A percentile compares a stretch with the other conserved stretches of the same genome.
phyloP scores from a whole-genome alignment of 2,797 vertebrate genomes.

The Tauraco hartlaubi region DNA sequence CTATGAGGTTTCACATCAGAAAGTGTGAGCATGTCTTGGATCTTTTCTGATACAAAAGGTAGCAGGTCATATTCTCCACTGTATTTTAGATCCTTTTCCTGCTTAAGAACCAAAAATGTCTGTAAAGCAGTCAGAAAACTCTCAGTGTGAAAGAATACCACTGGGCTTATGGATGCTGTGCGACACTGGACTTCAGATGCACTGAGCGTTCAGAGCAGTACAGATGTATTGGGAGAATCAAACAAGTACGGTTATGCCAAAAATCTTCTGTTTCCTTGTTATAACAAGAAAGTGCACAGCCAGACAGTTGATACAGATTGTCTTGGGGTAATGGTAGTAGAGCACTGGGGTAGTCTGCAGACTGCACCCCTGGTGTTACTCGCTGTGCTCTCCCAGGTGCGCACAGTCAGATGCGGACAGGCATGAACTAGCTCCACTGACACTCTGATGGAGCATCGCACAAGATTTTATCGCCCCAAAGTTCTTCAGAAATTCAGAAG shows the following conservation, averaged over 20 bases:
- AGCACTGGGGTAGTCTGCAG: not conserved
- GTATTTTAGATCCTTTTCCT: not conserved
- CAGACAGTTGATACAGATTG: not conserved
- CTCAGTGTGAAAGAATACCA: not conserved
- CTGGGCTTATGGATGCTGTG: not conserved
- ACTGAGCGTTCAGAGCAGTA: not conserved
- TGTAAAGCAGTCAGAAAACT: not conserved
- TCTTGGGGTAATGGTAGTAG: not conserved
- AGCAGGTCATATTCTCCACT: not conserved
- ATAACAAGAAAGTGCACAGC: not conserved
- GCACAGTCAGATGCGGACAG: rapidly evolving
- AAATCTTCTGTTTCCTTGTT: not conserved
- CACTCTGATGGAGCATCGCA: not conserved
- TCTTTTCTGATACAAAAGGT: not conserved
- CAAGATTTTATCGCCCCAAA: not conserved
- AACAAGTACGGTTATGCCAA: not conserved
- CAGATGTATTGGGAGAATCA: not conserved
- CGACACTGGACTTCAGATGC: not conserved
- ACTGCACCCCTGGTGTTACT: not conserved
- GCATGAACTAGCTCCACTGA: not conserved
- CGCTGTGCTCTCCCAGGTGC: not conserved
- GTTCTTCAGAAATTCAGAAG: not conserved
- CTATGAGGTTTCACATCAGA: not conserved
- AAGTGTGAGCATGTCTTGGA: not conserved
- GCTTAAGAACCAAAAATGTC: not conserved